Percentiles rank a stretch among this genome's conserved stretches.
phyloP scores from a whole-genome alignment of 2,797 vertebrate species.

The Sebastes melanostomus region DNA sequence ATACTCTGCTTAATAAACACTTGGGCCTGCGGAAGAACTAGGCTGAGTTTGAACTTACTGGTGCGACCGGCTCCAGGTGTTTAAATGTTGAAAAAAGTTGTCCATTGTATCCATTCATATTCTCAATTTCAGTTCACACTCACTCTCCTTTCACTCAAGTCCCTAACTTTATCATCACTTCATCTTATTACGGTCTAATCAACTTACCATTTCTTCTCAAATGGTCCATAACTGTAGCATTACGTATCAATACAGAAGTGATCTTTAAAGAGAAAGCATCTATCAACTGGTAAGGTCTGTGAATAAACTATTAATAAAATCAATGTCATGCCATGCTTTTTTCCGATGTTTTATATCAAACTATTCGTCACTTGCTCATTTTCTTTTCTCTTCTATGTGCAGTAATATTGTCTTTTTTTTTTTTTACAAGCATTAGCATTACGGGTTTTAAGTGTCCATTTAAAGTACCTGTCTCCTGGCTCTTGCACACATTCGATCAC shows the following conservation, averaged over 20 bases:
- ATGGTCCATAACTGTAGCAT: neutral
- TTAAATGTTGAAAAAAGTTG: neutral
- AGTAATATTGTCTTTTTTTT: too few species aligned
- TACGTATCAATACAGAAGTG: neutral
- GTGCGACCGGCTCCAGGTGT: neutral
- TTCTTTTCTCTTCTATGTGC: neutral
- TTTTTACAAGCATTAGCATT: conserved; percentile 1
- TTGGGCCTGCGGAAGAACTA: neutral
- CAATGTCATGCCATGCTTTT: neutral
- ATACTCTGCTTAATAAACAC: neutral
- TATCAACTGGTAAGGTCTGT: neutral
- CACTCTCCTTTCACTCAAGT: conserved; percentile 49
- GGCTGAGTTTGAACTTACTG: neutral
- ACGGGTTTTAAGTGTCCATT: conserved; percentile 9
- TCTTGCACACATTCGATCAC: conserved; percentile 58
- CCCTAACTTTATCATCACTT: neutral
- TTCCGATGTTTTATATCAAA: neutral
- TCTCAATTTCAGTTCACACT: conserved; percentile 30
- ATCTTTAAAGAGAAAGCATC: neutral
- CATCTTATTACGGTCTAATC: neutral
- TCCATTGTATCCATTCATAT: conserved; percentile 52
- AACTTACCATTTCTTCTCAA: conserved; percentile 21
- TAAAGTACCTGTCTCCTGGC: conserved; percentile 14
- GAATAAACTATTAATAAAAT: neutral
- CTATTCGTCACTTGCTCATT: neutral